Evolutionary conservation across 2,888 invertebrate genomes (phyloP).

Genomic region (Cyclophora albipunctata): DNA sequence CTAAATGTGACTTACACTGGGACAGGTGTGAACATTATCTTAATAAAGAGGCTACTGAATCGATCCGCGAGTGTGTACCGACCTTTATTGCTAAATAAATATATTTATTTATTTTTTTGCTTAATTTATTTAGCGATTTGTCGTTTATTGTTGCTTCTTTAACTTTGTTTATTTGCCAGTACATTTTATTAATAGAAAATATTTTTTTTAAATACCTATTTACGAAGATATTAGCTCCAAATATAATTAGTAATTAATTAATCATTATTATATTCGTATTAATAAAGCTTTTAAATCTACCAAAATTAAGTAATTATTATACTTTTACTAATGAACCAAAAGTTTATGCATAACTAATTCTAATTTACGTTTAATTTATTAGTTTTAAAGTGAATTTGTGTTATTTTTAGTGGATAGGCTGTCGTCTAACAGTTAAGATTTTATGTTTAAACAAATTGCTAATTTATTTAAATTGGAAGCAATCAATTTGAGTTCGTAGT

Average conservation of each 20-base stretch:
- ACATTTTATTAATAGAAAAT: too few relatives aligned
- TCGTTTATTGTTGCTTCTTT: too few relatives aligned
- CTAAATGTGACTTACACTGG: slow-evolving; percentile 58
- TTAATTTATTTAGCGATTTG: background rate
- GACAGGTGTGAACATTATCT: slow-evolving; percentile 74
- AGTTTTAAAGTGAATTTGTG: slow-evolving; percentile 3
- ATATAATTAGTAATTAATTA: background rate
- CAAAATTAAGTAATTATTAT: background rate
- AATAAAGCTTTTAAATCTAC: background rate
- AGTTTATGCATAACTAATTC: background rate
- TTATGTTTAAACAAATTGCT: slow-evolving; percentile 33
- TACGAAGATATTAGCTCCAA: too few relatives aligned
- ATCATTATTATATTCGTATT: background rate
- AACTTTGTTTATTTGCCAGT: too few relatives aligned
- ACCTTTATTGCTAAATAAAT: slow-evolving; percentile 42
- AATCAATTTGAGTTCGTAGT: slow-evolving; percentile 33
- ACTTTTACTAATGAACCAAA: background rate
- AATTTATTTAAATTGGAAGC: slow-evolving; percentile 54
- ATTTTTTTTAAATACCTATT: too few relatives aligned
- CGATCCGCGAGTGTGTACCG: slow-evolving; percentile 45
- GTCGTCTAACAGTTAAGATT: slow-evolving; percentile 22
- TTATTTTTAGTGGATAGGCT: slow-evolving; percentile 9
- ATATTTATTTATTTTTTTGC: slow-evolving; percentile 9
- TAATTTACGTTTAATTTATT: slow-evolving; percentile 11
- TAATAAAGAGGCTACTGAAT: slow-evolving; percentile 65